Evolutionary conservation across 2,888 invertebrate species (phyloP).

Genomic region (Folsomia manolachei): DNA sequence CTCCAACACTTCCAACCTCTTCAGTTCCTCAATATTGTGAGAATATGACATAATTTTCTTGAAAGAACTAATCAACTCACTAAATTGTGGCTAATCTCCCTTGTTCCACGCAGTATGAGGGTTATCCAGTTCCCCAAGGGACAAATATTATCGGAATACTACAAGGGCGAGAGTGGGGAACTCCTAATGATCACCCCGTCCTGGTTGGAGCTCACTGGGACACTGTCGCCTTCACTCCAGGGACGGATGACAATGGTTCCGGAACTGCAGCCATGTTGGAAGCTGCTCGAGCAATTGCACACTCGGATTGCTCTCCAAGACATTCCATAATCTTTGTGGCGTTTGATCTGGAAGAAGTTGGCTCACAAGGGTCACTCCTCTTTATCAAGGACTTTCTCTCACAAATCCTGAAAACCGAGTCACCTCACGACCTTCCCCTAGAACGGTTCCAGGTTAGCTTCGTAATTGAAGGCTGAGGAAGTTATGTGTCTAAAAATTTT

Average conservation of each 20-base stretch:
- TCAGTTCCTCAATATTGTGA: constrained; percentile 50
- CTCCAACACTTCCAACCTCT: constrained; percentile 50
- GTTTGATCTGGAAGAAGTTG: constrained; percentile 54
- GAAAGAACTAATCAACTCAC: too few species aligned
- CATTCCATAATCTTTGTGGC: constrained; percentile 54
- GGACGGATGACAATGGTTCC: constrained; percentile 53
- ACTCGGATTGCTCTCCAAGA: constrained; percentile 50
- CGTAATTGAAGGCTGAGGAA: not conserved
- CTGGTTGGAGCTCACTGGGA: constrained; percentile 54
- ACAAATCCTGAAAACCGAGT: constrained; percentile 40
- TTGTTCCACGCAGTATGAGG: constrained; percentile 41
- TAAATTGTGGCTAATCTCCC: too few species aligned
- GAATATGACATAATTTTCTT: constrained; percentile 10
- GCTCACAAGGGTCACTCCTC: constrained; percentile 52
- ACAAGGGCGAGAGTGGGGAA: constrained; percentile 52
- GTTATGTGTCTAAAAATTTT: too few species aligned
- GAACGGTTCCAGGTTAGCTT: constrained; percentile 43
- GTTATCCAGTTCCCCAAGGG: constrained; percentile 46
- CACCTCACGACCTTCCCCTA: constrained; percentile 35
- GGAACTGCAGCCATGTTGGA: constrained; percentile 54
- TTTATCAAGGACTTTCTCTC: constrained; percentile 53
- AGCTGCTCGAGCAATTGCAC: constrained; percentile 51
- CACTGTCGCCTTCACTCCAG: constrained; percentile 51
- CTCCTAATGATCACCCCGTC: constrained; percentile 52
- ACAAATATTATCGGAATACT: constrained; percentile 53